Conservation (phyloP, 2,888 invertebrate genomes). For the Acleris laterana region DNA sequence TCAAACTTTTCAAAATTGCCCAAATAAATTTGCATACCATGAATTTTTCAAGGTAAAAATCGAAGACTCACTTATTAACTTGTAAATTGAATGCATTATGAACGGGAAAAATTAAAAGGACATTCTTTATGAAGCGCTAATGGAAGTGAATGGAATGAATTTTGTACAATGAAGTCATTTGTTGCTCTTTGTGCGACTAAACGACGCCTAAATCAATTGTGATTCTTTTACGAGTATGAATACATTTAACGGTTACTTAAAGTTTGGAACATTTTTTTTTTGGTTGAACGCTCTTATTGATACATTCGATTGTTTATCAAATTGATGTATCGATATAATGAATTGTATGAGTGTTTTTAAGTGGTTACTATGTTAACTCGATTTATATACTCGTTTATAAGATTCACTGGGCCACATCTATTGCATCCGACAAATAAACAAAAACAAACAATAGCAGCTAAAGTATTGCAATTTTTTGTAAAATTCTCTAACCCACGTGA, state of each 20-base stretch:
- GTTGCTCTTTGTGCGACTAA: constrained; percentile 14
- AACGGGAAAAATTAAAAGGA: constrained; percentile 26
- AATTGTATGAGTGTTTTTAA: no score
- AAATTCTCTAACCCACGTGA: no score
- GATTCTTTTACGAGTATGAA: constrained; percentile 6
- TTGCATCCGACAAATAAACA: no score
- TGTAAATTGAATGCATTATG: constrained; percentile 20
- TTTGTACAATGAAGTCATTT: constrained; percentile 21
- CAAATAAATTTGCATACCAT: constrained; percentile 33
- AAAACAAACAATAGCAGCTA: no score
- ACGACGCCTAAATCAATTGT: constrained; percentile 16
- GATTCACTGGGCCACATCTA: no score
- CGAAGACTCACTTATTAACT: constrained; percentile 23
- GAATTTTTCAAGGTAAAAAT: constrained; percentile 26
- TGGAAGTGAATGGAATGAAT: constrained; percentile 5
- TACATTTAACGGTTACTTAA: background rate
- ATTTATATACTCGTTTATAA: no score
- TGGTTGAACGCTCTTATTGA: constrained; percentile 2
- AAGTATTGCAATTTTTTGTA: no score
- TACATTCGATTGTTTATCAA: no score
- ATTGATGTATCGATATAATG: no score
- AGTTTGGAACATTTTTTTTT: background rate
- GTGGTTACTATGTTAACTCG: no score
- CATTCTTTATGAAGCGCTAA: constrained; percentile 16
- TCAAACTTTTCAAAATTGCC: constrained; percentile 25